Percentiles rank a stretch among this genome's conserved stretches.
phyloP scores from a whole-genome alignment of 2,113 vertebrate species.

The Equus quagga region DNA sequence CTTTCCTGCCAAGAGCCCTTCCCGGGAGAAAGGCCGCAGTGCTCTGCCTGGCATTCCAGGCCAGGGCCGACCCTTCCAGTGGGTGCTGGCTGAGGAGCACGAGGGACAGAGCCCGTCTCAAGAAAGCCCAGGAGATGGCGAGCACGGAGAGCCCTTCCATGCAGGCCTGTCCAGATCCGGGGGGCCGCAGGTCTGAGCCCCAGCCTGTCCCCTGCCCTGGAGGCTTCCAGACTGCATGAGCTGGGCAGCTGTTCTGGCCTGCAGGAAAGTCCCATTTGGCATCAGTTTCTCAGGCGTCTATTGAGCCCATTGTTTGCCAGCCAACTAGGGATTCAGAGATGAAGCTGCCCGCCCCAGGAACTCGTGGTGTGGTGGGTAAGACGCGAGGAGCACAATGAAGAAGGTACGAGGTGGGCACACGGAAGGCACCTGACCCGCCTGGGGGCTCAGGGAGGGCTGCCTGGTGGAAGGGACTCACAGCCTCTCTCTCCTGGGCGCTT shows the following conservation, averaged over 20 bases:
- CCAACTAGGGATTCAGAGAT: background rate
- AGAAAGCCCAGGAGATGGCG: background rate
- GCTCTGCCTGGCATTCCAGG: rapidly evolving
- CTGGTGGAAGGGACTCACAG: background rate
- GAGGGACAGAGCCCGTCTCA: background rate
- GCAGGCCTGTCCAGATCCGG: background rate
- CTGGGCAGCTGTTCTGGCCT: background rate
- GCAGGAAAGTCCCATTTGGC: background rate
- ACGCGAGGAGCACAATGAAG: rapidly evolving
- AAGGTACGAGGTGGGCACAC: background rate
- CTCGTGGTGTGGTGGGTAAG: rapidly evolving
- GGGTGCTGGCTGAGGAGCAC: rapidly evolving
- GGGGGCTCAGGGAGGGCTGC: background rate
- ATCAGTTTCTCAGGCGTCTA: background rate
- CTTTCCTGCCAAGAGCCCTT: background rate
- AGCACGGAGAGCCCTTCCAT: rapidly evolving
- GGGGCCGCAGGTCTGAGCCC: background rate
- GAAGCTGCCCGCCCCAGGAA: background rate
- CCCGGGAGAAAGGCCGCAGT: background rate
- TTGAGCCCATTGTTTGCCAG: background rate
- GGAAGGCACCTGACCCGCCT: rapidly evolving
- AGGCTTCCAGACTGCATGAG: background rate
- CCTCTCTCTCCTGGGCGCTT: background rate
- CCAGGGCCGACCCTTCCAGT: background rate
- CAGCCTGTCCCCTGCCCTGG: background rate